phyloP scores from a whole-genome alignment of 2,888 invertebrate genomes.

The Bembecia ichneumoniformis region DNA sequence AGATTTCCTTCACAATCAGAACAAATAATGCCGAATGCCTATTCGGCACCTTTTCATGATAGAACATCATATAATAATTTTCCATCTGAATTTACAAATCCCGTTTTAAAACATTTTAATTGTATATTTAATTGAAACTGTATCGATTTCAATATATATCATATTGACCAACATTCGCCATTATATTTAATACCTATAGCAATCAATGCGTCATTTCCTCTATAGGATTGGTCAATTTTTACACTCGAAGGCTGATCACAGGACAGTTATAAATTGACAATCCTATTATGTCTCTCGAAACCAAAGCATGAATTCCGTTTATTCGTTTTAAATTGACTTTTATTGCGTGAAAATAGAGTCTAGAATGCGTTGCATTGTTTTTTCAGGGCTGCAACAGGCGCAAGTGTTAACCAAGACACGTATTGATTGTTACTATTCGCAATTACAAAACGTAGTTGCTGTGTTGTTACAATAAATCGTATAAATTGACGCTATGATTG shows the following conservation, averaged over 20 bases:
- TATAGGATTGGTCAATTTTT: slow-evolving; percentile 17
- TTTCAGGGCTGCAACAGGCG: slow-evolving; percentile 4
- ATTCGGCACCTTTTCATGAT: too few relatives aligned
- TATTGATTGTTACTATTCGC: slow-evolving; percentile 26
- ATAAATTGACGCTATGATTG: slow-evolving; percentile 36
- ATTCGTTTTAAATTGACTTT: slow-evolving; percentile 6
- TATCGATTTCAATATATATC: too few relatives aligned
- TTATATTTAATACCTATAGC: not conserved
- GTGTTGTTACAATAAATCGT: slow-evolving; percentile 29
- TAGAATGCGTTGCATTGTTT: slow-evolving; percentile 5
- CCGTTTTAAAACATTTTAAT: too few relatives aligned
- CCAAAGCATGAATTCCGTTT: not conserved
- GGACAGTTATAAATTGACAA: slow-evolving; percentile 22
- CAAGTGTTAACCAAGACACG: slow-evolving; percentile 18
- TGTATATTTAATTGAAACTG: too few relatives aligned
- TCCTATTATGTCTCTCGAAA: not conserved
- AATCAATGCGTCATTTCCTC: slow-evolving; percentile 6
- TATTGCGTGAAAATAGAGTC: not conserved
- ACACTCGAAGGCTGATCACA: slow-evolving; percentile 13
- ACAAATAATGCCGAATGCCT: too few relatives aligned
- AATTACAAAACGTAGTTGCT: slow-evolving; percentile 27
- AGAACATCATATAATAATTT: too few relatives aligned
- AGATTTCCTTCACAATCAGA: too few relatives aligned
- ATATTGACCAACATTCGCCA: not conserved
- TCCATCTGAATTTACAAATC: too few relatives aligned